Evolutionary conservation across 1,140 invertebrate genomes (phyloP), one percentile per base, ranked within the genome.

Genomic region (Nixonia krombeini): DNA sequence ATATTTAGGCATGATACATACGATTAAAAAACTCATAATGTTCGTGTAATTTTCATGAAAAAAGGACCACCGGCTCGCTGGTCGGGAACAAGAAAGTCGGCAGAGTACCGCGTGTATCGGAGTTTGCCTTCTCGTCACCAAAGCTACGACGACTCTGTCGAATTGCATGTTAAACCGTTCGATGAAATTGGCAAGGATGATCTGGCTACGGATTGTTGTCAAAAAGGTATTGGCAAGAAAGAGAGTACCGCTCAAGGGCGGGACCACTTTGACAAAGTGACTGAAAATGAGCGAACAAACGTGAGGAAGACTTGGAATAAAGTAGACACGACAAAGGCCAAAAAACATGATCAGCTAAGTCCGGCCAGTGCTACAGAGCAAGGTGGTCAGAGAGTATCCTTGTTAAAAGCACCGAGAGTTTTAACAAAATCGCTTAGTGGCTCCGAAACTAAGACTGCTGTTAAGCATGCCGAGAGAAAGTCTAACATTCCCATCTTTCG

Each of bases 21-120:
- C n/a, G n/a, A n/a, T n/a, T n/a, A n/a, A n/a, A n/a, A n/a, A n/a
- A n/a, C n/a, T n/a, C n/a, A n/a, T n/a, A n/a, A n/a, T n/a, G n/a
- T n/a, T n/a, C n/a, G n/a, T n/a, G n/a, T n/a, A n/a, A n/a, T 35
- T 56, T 41, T 2, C 6, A 37, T 55, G 33, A 61, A 64, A 71
- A 52, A 65, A 88, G 87, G 86, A 76, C 87, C 87, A 41, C 85
- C 87, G 2, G 83, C 86, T 6, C 82, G 86, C 69, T 89, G 88
- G 88, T 82, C 81, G 9, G 79, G 82, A 13, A 64, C 85, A 6
- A 80, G 88, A 58, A 86, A 84, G 49, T 88, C 87, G 0, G 80
- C 85, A 1, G 87, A 88, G 68, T 77, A 87, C 49, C 80, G 88
- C 12, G 76, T 88, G 1, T 90, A 89, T 72, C 88, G 86, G 38